These are phyloP conservation scores for Trematomus bernacchii DNA, from an alignment of 2,797 vertebrate genomes.

Conservation along the genomic window DNA sequence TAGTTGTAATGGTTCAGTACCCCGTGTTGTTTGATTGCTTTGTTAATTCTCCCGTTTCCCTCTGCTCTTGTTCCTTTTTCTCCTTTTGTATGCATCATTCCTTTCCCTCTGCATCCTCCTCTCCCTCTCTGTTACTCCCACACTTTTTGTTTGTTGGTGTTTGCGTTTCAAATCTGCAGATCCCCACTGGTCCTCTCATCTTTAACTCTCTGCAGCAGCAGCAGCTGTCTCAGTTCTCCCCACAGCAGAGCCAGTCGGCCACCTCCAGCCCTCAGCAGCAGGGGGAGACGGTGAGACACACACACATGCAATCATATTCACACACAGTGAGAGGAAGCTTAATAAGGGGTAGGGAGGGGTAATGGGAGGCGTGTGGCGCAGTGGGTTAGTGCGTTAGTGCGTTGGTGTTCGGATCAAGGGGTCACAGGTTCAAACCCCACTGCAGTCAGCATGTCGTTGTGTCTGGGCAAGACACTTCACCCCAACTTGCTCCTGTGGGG, in stretches of 20 bases:
- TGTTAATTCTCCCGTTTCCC: constrained; percentile 58
- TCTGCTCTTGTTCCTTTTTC: constrained; percentile 6
- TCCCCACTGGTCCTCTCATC: constrained; percentile 90
- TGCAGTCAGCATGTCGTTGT: no score
- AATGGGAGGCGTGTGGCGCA: no score
- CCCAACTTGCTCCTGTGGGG: no score
- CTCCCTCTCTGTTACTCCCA: constrained; percentile 25
- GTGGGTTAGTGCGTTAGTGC: no score
- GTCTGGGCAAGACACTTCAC: no score
- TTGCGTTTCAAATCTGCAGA: constrained; percentile 78
- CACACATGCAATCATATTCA: neutral
- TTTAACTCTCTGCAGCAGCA: constrained; percentile 93
- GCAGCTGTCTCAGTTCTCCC: constrained; percentile 90
- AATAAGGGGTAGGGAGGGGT: neutral
- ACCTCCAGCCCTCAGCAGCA: constrained; percentile 89
- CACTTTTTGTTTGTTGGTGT: constrained; percentile 24
- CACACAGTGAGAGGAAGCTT: neutral
- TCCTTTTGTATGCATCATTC: no score
- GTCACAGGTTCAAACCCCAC: no score
- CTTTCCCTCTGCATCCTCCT: constrained; percentile 1
- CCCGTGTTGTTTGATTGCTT: constrained; percentile 42
- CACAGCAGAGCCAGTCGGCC: constrained; percentile 89
- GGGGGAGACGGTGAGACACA: constrained; percentile 87
- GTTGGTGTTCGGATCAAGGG: no score
- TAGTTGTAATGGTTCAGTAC: constrained; percentile 16